Evolutionary conservation across 2,888 invertebrate genomes (phyloP).

Genomic region (Cheilosia grossa): DNA sequence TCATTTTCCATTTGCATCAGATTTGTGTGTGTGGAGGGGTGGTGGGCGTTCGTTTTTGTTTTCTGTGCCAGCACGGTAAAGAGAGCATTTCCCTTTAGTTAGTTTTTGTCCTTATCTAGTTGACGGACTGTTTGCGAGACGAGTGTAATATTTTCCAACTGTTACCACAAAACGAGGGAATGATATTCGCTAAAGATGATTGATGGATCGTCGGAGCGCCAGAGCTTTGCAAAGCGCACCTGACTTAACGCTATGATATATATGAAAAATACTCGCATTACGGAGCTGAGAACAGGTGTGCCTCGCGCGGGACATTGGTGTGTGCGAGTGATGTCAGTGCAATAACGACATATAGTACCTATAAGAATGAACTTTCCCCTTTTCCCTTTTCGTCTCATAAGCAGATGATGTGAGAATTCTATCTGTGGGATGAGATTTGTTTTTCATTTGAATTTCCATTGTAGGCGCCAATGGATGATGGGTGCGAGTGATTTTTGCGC

Average conservation of each 20-base stretch:
- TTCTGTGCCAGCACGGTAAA: neutral
- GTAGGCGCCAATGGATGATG: constrained; percentile 14
- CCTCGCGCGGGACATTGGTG: neutral
- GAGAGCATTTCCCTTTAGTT: constrained; percentile 19
- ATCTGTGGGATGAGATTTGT: constrained; percentile 47
- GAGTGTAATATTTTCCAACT: constrained; percentile 71
- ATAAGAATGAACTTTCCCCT: constrained; percentile 44
- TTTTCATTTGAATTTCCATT: constrained; percentile 54
- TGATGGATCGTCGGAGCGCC: constrained; percentile 57
- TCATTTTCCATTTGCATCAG: constrained; percentile 37
- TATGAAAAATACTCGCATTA: constrained; percentile 60
- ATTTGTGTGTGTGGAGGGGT: neutral
- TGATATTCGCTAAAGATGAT: constrained; percentile 72
- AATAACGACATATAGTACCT: constrained; percentile 27
- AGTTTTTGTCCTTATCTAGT: constrained; percentile 15
- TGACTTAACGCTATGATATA: constrained; percentile 65
- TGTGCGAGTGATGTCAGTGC: constrained; percentile 20
- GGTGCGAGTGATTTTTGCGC: constrained; percentile 17
- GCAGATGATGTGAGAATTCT: constrained; percentile 41
- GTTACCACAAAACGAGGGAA: constrained; percentile 72
- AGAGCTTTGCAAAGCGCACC: constrained; percentile 55
- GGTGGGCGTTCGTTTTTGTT: neutral
- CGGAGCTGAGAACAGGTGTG: constrained; percentile 57
- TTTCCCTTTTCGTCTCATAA: too few relatives aligned
- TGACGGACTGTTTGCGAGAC: constrained; percentile 57